A percentile compares a stretch with the other conserved stretches of the same genome.
These are phyloP conservation scores for Euphydryas editha DNA, from an alignment of 2,888 invertebrate genomes.

Conservation along the genomic window DNA sequence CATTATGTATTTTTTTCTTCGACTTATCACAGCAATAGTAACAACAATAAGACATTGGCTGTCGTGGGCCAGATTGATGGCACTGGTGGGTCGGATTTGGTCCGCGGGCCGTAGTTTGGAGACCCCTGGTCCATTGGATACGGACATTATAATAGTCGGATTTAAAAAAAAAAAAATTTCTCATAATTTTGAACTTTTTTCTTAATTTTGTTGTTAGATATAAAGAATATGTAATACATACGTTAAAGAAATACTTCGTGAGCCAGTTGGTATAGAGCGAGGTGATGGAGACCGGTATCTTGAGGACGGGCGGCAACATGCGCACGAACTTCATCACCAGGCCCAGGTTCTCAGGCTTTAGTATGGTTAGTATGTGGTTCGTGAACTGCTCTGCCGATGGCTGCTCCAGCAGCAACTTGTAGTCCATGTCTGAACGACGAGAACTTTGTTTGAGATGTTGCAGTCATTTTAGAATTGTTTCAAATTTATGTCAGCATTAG, in stretches of 20 bases:
- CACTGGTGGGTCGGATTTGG: too few relatives aligned
- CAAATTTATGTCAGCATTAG: too few relatives aligned
- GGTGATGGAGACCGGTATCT: slow-evolving; percentile 59
- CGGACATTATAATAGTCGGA: too few relatives aligned
- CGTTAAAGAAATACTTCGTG: slow-evolving; percentile 71
- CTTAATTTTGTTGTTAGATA: neutral
- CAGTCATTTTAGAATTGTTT: too few relatives aligned
- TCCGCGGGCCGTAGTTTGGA: too few relatives aligned
- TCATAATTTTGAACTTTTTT: neutral
- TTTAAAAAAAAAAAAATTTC: too few relatives aligned
- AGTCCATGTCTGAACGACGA: slow-evolving; percentile 64
- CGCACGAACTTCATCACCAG: slow-evolving; percentile 71
- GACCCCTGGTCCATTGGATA: too few relatives aligned
- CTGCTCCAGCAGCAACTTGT: slow-evolving; percentile 76
- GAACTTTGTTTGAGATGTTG: neutral
- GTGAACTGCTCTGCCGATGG: slow-evolving; percentile 52
- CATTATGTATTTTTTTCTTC: too few relatives aligned
- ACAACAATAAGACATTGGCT: too few relatives aligned
- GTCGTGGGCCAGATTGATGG: too few relatives aligned
- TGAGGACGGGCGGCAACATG: slow-evolving; percentile 63
- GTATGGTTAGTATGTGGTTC: slow-evolving; percentile 57
- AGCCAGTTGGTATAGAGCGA: slow-evolving; percentile 72
- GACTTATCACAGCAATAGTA: too few relatives aligned
- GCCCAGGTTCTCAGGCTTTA: slow-evolving; percentile 68
- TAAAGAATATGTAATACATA: slow-evolving; percentile 51